Conservation (phyloP, 2,888 invertebrate species). For the Bruchidius siliquastri region DNA sequence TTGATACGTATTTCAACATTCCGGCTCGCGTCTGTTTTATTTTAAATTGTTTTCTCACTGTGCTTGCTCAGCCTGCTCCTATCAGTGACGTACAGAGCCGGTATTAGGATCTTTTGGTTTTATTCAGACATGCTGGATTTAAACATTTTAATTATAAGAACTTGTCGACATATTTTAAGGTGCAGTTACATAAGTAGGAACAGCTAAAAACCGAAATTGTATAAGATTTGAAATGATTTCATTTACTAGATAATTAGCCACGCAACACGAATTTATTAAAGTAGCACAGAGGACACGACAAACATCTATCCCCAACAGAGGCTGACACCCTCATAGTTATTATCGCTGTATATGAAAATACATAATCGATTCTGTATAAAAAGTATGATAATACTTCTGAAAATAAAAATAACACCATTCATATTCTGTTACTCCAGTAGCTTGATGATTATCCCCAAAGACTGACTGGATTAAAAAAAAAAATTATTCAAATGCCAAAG, state of each 20-base stretch:
- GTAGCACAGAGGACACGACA: too few relatives aligned
- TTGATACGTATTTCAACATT: slow-evolving; percentile 31
- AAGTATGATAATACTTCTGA: neutral
- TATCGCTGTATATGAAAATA: neutral
- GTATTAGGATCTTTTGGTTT: neutral
- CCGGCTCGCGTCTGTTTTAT: slow-evolving; percentile 22
- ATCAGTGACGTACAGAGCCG: neutral
- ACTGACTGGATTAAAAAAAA: too few relatives aligned
- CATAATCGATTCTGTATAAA: neutral
- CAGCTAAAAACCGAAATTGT: too few relatives aligned
- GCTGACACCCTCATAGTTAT: neutral
- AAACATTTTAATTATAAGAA: too few relatives aligned
- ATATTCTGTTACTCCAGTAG: neutral
- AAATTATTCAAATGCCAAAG: too few relatives aligned
- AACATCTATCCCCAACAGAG: neutral
- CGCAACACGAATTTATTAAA: too few relatives aligned
- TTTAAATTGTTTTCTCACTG: slow-evolving; percentile 22
- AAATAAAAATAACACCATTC: neutral
- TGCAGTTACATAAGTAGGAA: too few relatives aligned
- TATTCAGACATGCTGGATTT: too few relatives aligned
- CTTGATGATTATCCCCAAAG: too few relatives aligned
- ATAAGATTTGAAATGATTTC: too few relatives aligned
- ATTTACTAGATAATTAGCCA: too few relatives aligned
- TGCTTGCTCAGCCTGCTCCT: slow-evolving; percentile 7
- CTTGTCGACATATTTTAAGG: too few relatives aligned